A percentile compares a stretch with the other conserved stretches of the same genome.
Evolutionary conservation across 2,113 vertebrate genomes (phyloP).

Genomic region (Tonatia bakeri): DNA sequence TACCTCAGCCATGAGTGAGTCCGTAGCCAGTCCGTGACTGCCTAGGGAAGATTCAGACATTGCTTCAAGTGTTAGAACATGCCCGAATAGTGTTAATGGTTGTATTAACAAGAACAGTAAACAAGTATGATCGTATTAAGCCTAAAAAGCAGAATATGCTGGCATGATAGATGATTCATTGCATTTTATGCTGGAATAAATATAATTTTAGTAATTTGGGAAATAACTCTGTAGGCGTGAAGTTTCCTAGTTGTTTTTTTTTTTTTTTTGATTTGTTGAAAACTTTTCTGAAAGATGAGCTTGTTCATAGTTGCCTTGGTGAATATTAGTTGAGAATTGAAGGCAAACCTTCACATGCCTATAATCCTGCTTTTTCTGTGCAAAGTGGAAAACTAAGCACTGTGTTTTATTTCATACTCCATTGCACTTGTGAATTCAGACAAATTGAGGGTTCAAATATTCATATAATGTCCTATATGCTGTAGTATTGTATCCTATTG

Average conservation of each 20-base stretch:
- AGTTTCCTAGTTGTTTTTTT: background rate
- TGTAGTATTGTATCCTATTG: constrained; percentile 26
- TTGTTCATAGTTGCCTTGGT: constrained; percentile 68
- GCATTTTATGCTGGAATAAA: constrained; percentile 69
- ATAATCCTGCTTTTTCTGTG: constrained; percentile 67
- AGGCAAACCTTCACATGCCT: constrained; percentile 64
- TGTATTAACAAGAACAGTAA: constrained; percentile 63
- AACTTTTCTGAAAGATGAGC: constrained; percentile 51
- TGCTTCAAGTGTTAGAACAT: background rate
- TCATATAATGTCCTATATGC: constrained; percentile 64
- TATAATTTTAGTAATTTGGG: constrained; percentile 74
- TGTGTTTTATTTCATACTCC: constrained; percentile 46
- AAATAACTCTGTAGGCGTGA: constrained; percentile 68
- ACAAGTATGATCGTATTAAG: constrained; percentile 61
- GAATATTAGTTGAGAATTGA: constrained; percentile 70
- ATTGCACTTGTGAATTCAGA: constrained; percentile 64
- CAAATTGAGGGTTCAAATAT: constrained; percentile 68
- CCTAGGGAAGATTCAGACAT: background rate
- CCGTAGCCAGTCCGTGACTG: background rate
- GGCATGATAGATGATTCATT: constrained; percentile 72
- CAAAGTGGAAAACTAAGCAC: constrained; percentile 61
- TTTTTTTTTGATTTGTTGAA: constrained; percentile 46
- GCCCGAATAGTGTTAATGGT: background rate
- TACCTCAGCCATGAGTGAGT: background rate
- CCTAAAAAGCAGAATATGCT: constrained; percentile 69